phyloP scores from a whole-genome alignment of 2,113 vertebrate genomes.

The Caracal caracal region DNA sequence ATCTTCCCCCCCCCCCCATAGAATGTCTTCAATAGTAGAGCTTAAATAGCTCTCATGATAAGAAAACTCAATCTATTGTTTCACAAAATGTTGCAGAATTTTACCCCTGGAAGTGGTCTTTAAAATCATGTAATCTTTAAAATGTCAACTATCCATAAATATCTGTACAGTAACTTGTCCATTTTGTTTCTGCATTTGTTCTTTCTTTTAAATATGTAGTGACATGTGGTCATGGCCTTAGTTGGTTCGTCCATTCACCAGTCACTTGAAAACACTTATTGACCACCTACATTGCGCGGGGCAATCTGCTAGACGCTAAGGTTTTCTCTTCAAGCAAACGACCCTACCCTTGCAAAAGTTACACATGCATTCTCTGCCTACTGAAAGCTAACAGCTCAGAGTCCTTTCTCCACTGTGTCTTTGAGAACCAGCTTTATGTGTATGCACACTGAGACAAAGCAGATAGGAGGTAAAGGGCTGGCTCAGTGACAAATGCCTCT shows the following conservation, averaged over 20 bases:
- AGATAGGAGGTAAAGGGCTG: background rate
- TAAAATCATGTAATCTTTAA: background rate
- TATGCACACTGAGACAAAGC: background rate
- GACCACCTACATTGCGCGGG: background rate
- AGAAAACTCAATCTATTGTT: background rate
- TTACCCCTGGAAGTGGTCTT: background rate
- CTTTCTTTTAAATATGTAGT: slow-evolving; percentile 10
- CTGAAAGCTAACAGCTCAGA: background rate
- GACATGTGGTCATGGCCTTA: background rate
- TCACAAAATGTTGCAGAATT: background rate
- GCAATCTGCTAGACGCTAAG: background rate
- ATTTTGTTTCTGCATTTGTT: background rate
- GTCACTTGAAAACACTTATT: background rate
- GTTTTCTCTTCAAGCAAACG: background rate
- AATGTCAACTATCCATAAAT: background rate
- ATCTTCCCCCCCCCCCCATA: background rate
- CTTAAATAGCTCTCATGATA: background rate
- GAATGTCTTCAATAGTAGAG: background rate
- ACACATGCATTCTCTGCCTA: no score
- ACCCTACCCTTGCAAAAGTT: background rate
- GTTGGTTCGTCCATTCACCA: background rate
- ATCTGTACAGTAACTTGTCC: background rate
- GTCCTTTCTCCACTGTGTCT: background rate
- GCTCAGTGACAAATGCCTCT: background rate
- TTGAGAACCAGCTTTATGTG: background rate